Evolutionary conservation across 1,140 invertebrate genomes (phyloP), one percentile per base, ranked within the genome.

Genomic region (Solenopsis fugax): DNA sequence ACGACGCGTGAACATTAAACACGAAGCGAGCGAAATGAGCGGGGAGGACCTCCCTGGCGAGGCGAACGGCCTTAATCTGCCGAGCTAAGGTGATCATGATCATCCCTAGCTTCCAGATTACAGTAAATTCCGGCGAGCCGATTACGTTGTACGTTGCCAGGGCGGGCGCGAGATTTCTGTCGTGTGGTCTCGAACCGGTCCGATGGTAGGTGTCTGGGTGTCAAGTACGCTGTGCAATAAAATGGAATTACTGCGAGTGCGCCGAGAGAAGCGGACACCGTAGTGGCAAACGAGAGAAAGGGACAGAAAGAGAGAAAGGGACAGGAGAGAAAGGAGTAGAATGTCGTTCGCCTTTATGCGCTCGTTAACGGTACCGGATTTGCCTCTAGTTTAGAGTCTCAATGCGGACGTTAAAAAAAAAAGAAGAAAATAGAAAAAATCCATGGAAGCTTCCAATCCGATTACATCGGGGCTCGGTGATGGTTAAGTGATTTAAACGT

Each of bases 171-270:
- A 77, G 24, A 4, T 77, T 89, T 73, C 85, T 78, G 82, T 77
- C 84, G 58, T 89, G 76, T 67, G 62, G 76, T 87, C 69, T 60
- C n/a, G 71, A 52, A 86, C 58, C 87, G 77, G 77, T 89, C 37
- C 34, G 29, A 71, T 41, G 7, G 50, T 73, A 50, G 58, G 84
- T 89, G 71, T 86, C 24, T 86, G 58, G 10, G 52, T 62, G 54
- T 77, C 87, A 82, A 75, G 62, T 89, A 87, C 78, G 60, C 58
- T 21, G 52, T 58, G 88, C 84, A 89, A 24, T 89, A 89, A 90
- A 90, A 87, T 87, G 75, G 85, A 87, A 89, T 89, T 89, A 87
- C 64, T 82, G 48, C 34, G 21, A 82, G 71, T 60, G 64, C 82
- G 29, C 24, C 29, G 21, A 24, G 50, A 67, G 50, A 64, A n/a